phyloP scores from a whole-genome alignment of 2,888 invertebrate genomes.

The Disparrhopalites patrizii region DNA sequence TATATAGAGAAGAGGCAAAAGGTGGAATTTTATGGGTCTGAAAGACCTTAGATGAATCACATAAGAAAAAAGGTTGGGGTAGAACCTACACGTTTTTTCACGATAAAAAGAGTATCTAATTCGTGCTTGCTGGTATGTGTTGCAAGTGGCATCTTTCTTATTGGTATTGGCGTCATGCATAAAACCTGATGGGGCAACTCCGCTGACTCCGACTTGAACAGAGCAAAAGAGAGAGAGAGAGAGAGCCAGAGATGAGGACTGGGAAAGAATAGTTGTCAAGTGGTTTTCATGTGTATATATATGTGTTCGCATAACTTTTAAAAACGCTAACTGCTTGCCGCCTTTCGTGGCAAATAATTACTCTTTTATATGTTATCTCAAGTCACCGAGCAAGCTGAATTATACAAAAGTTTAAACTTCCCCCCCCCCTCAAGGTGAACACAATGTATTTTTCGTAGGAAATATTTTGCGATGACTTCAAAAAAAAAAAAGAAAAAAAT shows the following conservation, averaged over 20 bases:
- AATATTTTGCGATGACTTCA: background rate
- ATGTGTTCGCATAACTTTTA: slow-evolving; percentile 1
- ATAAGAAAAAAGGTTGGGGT: too few relatives aligned
- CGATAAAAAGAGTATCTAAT: too few relatives aligned
- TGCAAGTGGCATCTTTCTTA: slow-evolving; percentile 30
- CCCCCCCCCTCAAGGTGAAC: background rate
- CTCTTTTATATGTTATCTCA: slow-evolving; percentile 7
- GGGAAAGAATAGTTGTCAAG: slow-evolving; percentile 11
- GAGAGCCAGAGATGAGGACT: too few relatives aligned
- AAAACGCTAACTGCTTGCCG: slow-evolving; percentile 3
- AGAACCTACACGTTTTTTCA: too few relatives aligned
- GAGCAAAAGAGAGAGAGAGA: too few relatives aligned
- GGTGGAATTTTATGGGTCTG: too few relatives aligned
- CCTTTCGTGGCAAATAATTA: slow-evolving; percentile 9
- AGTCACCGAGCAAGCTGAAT: slow-evolving; percentile 6
- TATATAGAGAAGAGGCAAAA: too few relatives aligned
- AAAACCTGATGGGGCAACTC: slow-evolving; percentile 29
- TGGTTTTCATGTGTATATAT: too few relatives aligned
- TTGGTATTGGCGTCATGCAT: slow-evolving; percentile 34
- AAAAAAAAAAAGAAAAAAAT: background rate
- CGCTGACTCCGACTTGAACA: too few relatives aligned
- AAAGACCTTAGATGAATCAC: too few relatives aligned
- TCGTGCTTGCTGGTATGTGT: too few relatives aligned
- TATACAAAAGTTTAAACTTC: background rate
- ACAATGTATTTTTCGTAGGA: background rate